Evolutionary conservation across 1,140 invertebrate genomes (phyloP), one percentile per base, ranked within the genome.

Genomic region (Pygmarrhopalites habei): DNA sequence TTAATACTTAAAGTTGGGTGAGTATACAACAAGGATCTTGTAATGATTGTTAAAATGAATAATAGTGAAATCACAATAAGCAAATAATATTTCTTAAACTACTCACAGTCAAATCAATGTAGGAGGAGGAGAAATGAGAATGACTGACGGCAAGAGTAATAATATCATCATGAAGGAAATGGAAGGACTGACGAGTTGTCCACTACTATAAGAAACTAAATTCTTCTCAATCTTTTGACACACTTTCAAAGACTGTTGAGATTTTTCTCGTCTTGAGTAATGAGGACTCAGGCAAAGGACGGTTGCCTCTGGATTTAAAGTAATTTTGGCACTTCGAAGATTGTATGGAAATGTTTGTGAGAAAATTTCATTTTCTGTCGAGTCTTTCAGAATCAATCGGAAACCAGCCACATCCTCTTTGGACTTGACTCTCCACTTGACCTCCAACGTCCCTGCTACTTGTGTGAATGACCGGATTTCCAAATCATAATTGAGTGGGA

Each of bases 381-480:
- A 43, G 25, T 64, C 63, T n/a, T 61, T 28, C 7, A 62, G 23
- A 5, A 26, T 41, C 17, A 65, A 29, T 15, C 46, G 46, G 25
- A 71, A 71, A 32, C 58, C 64, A 1, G 64, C 29, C 32, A 71
- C 64, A 25, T 71, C 69, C 55, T 60, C 56, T 53, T 71, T 71
- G 15, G 69, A 68, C 15, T 41, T 46, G 19, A 71, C 69, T 60
- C 66, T 60, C 69, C 69, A 71, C 55, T 58, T 58, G 3, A 69
- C 29, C 28, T 66, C 57, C 1, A 66, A 19, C 17, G 62, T 32
- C 3, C 26, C 44, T 17, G 61, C 64, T 10, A 56, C 41, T 41
- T 52, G 46, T 15, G 32, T 28, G 7, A 71, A 52, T 1, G 51
- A 28, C 12, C 64, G 10, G 12, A 71, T 64, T 39, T 71, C 69